Base-by-base conservation (phyloP, 2,113 vertebrate genomes). In the Cygnus buccinator region DNA sequence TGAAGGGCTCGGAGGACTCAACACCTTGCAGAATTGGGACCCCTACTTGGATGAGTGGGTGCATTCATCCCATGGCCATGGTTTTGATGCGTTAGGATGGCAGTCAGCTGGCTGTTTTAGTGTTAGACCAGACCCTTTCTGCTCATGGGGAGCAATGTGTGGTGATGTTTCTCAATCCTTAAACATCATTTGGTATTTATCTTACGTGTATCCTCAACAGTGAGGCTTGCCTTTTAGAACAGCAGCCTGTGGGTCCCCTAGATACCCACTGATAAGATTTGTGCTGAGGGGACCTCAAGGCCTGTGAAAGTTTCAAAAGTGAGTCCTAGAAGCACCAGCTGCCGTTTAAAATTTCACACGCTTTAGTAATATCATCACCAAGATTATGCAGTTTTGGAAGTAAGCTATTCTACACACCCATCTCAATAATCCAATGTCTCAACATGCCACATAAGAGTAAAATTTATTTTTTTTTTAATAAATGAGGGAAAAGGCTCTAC, bases 11-110 rank as follows among this genome's bases (percentile, higher is more conserved):
- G 0, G 58, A 10, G 5, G 14, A 28, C 2, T 66, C 1, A 1
- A 44, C 5, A 72, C 71, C 59, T 18, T 5, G 43, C 12, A 63
- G 79, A 52, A 74, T 28, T 3, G 6, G 59, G 28, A n/a, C 41
- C 50, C 28, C 61, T 0, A 0, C 54, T 37, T 0, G 0, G 59
- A 79, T 70, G 28, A 43, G 44, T 0, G 0, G 44, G 29, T 12
- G 55, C 8, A 4, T 21, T 87, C 41, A 26, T 71, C 14, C 44
- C 3, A 0, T 0, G 5, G 50, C 75, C 23, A 25, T 0, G 3
- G 62, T 61, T 50, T 77, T 44, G 48, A 4, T 48, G 33, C 5
- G 18, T 61, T 57, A 4, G 52, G 43, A 16, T 11, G 22, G 70
- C 54, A 73, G 21, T 26, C 81, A 70, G 35, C 35, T 14, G 18